A percentile compares a stretch with the other conserved stretches of the same genome.
phyloP scores from a whole-genome alignment of 2,797 vertebrate genomes.

The Margarornis squamiger region DNA sequence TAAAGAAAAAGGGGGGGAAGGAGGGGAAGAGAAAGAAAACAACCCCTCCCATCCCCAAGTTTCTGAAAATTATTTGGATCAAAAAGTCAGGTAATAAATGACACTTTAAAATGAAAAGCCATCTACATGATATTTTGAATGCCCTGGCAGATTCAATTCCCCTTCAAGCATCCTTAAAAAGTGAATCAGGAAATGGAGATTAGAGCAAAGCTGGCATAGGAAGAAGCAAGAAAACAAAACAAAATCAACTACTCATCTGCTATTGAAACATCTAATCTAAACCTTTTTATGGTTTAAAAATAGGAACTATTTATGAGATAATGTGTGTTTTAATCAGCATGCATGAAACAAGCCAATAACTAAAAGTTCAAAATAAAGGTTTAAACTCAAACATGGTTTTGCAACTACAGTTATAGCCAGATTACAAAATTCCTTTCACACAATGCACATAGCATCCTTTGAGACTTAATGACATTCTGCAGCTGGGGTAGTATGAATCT shows the following conservation, averaged over 20 bases:
- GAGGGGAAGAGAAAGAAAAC: not conserved
- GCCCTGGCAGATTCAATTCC: not conserved
- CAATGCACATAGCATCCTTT: slow-evolving; percentile 70
- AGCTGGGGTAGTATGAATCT: slow-evolving; percentile 68
- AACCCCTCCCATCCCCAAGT: not conserved
- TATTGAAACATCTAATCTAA: not conserved
- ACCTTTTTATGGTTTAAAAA: slow-evolving; percentile 27
- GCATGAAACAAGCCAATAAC: slow-evolving; percentile 19
- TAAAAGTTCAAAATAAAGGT: slow-evolving; percentile 51
- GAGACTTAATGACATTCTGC: slow-evolving; percentile 74
- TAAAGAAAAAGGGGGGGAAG: rapidly evolving
- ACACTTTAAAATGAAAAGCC: not conserved
- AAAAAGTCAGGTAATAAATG: not conserved
- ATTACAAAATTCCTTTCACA: slow-evolving; percentile 73
- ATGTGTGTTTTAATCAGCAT: not conserved
- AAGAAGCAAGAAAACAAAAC: slow-evolving; percentile 51
- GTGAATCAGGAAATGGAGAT: slow-evolving; percentile 22
- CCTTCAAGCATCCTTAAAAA: slow-evolving; percentile 28
- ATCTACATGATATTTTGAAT: not conserved
- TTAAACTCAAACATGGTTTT: slow-evolving; percentile 65
- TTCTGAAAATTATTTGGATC: not conserved
- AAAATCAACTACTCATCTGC: not conserved
- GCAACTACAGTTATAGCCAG: slow-evolving; percentile 61
- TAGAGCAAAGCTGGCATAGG: not conserved
- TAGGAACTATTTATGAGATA: slow-evolving; percentile 25